Conservation (phyloP, 2,113 vertebrate species). For the Zapornia atra region DNA sequence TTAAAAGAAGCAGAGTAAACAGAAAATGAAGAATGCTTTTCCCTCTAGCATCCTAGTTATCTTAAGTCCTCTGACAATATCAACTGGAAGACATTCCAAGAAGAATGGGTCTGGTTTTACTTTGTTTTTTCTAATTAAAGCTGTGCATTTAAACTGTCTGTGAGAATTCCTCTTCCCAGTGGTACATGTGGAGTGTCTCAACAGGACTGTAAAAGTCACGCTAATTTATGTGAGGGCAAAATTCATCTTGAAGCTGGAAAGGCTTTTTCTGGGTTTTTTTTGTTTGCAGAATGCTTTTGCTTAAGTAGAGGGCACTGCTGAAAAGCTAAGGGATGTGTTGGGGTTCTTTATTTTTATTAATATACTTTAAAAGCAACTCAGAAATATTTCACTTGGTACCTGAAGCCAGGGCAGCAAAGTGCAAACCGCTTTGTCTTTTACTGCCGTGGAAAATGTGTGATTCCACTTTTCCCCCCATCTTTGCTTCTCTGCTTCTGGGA, state of each 20-base stretch:
- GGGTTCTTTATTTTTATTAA: slow-evolving; percentile 33
- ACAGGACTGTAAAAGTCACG: slow-evolving; percentile 24
- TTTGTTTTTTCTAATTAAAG: background rate
- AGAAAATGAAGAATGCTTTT: background rate
- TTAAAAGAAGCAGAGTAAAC: background rate
- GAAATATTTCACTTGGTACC: background rate
- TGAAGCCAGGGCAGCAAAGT: background rate
- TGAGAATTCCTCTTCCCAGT: slow-evolving; percentile 15
- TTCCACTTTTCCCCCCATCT: background rate
- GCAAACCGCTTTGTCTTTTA: background rate
- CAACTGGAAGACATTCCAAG: background rate
- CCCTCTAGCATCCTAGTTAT: background rate
- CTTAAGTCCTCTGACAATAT: background rate
- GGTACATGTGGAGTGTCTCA: slow-evolving; percentile 2
- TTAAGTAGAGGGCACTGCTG: background rate
- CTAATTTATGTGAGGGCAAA: slow-evolving; percentile 38
- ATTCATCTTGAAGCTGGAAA: slow-evolving; percentile 33
- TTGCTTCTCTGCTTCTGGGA: background rate
- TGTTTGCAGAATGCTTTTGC: slow-evolving; percentile 25
- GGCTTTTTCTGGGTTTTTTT: background rate
- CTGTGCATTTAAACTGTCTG: background rate
- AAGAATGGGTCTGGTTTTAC: background rate
- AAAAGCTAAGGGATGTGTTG: background rate
- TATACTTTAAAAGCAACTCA: background rate
- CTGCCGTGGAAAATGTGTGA: background rate